Evolutionary conservation across 2,797 vertebrate genomes (phyloP), one percentile per base, ranked within the genome.

Genomic region (Valencia hispanica): DNA sequence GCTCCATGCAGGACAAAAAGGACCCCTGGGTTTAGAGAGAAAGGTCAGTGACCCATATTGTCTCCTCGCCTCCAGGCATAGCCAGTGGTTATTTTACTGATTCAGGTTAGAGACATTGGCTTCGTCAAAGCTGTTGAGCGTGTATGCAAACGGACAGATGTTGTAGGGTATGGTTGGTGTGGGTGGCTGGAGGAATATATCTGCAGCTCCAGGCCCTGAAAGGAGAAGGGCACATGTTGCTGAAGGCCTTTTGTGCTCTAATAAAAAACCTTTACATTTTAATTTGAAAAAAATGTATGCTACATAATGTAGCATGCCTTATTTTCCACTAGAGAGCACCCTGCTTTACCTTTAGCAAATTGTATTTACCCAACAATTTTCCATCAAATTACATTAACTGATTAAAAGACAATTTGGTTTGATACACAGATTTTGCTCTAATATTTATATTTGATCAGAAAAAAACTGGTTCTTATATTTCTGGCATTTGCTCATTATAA

Each of bases 1-100:
- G 83, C 86, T 88, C 84, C 65, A 75, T 55, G 76, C 79, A 80
- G 85, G 82, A 92, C 89, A 92, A 91, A 91, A 43, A 88, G 93
- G 80, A 91, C 84, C 88, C 90, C 79, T 77, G 88, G 87, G 86
- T 80, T 76, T 79, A 66, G 72, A 81, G 83, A 80, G 88, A 88
- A 93, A 94, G 91, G 92, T 93, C 90, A 92, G 65, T 92, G 92
- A 95, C 93, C 93, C 85, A 80, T 84, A 93, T 93, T 90, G 88
- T 91, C 83, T 84, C 55, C 82, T 83, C 55, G 81, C 84, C 88
- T 93, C 84, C 70, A 83, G 85, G 88, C 83, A 61, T 61, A 59
- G 84, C 82, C 84, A 88, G 84, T 77, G 77, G 87, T 86, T 86
- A 82, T 87, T 82, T 81, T 79, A 65, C 80, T 79, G 75, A 89